These are phyloP conservation scores for Takifugu rubripes DNA, from an alignment of 2,797 vertebrate species.

Conservation along the genomic window DNA sequence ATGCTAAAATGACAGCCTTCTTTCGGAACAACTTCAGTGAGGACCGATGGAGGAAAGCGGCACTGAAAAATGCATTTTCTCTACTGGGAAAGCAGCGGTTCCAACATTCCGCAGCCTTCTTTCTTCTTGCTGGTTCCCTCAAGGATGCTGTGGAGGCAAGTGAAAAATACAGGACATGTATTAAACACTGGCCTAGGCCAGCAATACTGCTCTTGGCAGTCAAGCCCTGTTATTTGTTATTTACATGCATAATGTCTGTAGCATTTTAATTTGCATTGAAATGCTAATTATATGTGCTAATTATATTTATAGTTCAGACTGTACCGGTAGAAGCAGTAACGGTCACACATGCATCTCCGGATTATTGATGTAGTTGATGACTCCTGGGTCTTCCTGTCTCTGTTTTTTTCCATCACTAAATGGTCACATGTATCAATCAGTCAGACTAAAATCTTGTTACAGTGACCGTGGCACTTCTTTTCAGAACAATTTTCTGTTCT, in stretches of 20 bases:
- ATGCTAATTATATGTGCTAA: constrained; percentile 4
- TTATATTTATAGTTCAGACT: constrained; percentile 1
- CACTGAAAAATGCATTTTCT: constrained; percentile 97
- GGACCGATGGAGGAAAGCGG: constrained; percentile 96
- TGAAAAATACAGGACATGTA: constrained; percentile 46
- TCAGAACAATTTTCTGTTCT: no score
- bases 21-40: constrained; percentile 97
- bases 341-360: constrained; percentile 8
- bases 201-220: constrained; percentile 24
- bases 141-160: constrained; percentile 97
- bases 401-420: constrained; percentile 11
- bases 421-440: constrained; percentile 6
- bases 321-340: no score
- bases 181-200: constrained; percentile 23
- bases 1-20: constrained; percentile 94
- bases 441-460: constrained; percentile 1
- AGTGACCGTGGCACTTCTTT: background rate
- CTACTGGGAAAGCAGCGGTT: constrained; percentile 97
- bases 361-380: constrained; percentile 41
- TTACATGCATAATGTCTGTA: no score
- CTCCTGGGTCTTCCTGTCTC: constrained; percentile 34
- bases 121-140: constrained; percentile 92
- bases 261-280: no score
- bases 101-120: constrained; percentile 97
- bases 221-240: constrained; percentile 9